A percentile compares a stretch with the other conserved stretches of the same genome.
Conservation (phyloP, 2,888 invertebrate genomes). For the Oithona nana region DNA sequence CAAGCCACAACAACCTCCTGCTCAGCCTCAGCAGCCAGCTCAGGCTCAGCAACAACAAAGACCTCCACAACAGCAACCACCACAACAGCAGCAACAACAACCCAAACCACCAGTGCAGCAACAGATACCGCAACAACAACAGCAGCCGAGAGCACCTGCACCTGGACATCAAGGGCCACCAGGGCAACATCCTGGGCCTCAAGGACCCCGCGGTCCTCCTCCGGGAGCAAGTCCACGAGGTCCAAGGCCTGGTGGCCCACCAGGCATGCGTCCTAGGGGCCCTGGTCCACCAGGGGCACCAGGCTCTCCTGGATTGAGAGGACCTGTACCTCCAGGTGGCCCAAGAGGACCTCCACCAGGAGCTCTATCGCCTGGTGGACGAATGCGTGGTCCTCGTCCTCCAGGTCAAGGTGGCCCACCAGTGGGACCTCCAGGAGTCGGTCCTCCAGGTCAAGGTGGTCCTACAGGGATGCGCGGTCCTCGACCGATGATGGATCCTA, state of each 20-base stretch:
- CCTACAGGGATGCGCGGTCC: no score
- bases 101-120: not conserved
- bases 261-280: slow-evolving; percentile 10
- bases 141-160: not conserved
- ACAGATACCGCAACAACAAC: not conserved
- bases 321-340: not conserved
- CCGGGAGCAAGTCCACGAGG: slow-evolving; percentile 7
- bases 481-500: no score
- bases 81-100: not conserved
- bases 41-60: not conserved
- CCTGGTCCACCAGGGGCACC: slow-evolving; percentile 16
- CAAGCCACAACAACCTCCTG: not conserved
- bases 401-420: not conserved
- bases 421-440: no score
- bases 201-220: not conserved
- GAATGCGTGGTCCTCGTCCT: not conserved
- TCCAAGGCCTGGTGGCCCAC: slow-evolving; percentile 4
- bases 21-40: not conserved
- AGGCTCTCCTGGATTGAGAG: not conserved
- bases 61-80: not conserved
- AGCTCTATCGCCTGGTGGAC: not conserved
- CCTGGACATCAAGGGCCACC: not conserved
- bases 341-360: not conserved
- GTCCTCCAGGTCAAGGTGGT: no score
- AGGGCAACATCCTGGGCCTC: not conserved